These are phyloP conservation scores for Caerostris darwini DNA, from an alignment of 1,140 invertebrate species.

Conservation along the genomic window DNA sequence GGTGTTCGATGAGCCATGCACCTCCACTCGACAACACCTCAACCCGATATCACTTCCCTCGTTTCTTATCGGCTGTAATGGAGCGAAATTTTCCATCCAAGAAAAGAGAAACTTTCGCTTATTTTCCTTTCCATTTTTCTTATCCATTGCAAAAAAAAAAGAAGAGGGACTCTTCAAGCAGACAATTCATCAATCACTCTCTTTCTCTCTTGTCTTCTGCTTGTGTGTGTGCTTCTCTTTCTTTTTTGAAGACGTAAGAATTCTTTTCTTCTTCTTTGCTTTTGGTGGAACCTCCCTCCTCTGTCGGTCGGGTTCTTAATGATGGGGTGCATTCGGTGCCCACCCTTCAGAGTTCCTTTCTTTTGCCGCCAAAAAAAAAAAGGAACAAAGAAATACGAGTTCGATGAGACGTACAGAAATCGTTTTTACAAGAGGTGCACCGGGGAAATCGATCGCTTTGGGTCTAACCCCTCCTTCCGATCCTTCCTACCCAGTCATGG, in stretches of 20 bases:
- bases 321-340: no score
- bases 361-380: background rate
- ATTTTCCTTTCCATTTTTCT: slow-evolving; percentile 35
- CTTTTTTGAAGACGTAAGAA: background rate
- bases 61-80: background rate
- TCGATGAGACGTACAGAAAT: slow-evolving; percentile 39
- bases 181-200: slow-evolving; percentile 65
- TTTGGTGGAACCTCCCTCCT: background rate
- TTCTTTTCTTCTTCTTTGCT: background rate
- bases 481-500: background rate
- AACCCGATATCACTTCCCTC: background rate
- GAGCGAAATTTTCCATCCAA: background rate
- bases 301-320: slow-evolving; percentile 3
- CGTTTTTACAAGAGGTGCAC: slow-evolving; percentile 31
- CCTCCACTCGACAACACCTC: background rate
- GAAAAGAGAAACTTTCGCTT: slow-evolving; percentile 8
- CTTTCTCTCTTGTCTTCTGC: background rate
- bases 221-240: background rate
- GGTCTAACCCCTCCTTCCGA: background rate
- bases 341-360: background rate
- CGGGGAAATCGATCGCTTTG: background rate
- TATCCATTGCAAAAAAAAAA: background rate
- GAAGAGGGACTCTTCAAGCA: slow-evolving; percentile 3
- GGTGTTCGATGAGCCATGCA: background rate
- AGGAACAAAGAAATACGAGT: slow-evolving; percentile 17